Base-by-base conservation (phyloP, 2,888 invertebrate species). In the Anthoptus insignis region DNA sequence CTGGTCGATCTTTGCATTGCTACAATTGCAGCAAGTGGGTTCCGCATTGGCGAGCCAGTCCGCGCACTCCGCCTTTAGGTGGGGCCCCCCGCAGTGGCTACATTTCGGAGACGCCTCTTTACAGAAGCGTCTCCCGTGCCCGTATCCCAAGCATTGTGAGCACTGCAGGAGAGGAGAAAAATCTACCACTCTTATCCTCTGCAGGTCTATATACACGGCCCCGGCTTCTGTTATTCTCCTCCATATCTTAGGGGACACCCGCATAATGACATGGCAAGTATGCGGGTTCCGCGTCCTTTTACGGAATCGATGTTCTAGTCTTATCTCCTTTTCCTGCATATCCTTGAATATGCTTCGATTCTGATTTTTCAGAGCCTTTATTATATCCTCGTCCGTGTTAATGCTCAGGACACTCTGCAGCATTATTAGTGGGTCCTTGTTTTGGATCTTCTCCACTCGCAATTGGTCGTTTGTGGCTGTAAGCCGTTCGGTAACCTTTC, bases 41-140 rank as follows among this genome's bases (percentile, higher is more conserved):
- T 47, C n/a, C 2, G n/a, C 13, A 37, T 37, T n/a, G 13, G 37
- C 37, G n/a, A 37, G 13, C 37, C 37, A 37, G 37, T 37, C 37
- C 2, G 37, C 37, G n/a, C 37, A 45, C 2, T 60, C 58, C 6
- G 14, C 6, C 21, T 27, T 39, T 11, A 47, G 2, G 37, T 65
- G 65, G 1, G 27, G 27, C 4, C 60, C 56, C 1, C 60, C 65
- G 21, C 65, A 65, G 53, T 65, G 59, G 34, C 65, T 65, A 22
- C 65, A 65, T 5, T 2, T 5, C 3, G 50, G 42, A 0, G 2
- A 22, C 1, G 57, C 6, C n/a, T 64, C 42, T 8, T 27, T 49
- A 8, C 56, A 52, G 13, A 57, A 42, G 16, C 52, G 14, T 22
- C 47, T 34, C 5, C 64, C 50, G 39, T 65, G 37, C 4, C 37